Conservation (phyloP, 2,113 vertebrate species). For the Oncorhynchus gorbuscha region DNA sequence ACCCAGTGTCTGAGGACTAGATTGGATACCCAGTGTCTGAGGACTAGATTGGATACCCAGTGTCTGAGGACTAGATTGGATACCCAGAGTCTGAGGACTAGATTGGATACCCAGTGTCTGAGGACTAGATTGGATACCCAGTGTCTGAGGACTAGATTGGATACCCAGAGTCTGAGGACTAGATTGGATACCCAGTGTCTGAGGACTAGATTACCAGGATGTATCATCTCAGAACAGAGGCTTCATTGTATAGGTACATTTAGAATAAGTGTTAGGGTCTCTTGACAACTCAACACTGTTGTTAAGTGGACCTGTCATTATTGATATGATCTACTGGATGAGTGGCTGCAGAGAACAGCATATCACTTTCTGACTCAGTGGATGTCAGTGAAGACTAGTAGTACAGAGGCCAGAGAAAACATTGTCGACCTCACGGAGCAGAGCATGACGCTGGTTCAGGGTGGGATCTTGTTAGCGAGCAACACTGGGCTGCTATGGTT, state of each 20-base stretch:
- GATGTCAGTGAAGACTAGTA: background rate
- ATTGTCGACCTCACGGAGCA: constrained; percentile 5
- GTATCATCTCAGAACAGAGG: background rate
- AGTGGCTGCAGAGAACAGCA: background rate
- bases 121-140: no score
- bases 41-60: no score
- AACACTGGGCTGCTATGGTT: background rate
- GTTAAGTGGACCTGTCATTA: constrained; percentile 8
- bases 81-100: no score
- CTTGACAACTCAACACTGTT: background rate
- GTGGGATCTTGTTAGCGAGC: constrained; percentile 5
- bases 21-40: no score
- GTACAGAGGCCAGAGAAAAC: constrained; percentile 30
- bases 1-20: no score
- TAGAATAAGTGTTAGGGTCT: background rate
- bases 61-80: no score
- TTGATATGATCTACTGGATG: background rate
- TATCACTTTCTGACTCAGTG: background rate
- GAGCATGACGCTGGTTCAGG: constrained; percentile 26
- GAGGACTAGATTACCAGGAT: background rate
- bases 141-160: no score
- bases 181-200: background rate
- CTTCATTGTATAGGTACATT: background rate
- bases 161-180: no score
- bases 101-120: no score